Evolutionary conservation across 2,797 vertebrate genomes (phyloP).

Genomic region (Kryptopterus vitreolus): DNA sequence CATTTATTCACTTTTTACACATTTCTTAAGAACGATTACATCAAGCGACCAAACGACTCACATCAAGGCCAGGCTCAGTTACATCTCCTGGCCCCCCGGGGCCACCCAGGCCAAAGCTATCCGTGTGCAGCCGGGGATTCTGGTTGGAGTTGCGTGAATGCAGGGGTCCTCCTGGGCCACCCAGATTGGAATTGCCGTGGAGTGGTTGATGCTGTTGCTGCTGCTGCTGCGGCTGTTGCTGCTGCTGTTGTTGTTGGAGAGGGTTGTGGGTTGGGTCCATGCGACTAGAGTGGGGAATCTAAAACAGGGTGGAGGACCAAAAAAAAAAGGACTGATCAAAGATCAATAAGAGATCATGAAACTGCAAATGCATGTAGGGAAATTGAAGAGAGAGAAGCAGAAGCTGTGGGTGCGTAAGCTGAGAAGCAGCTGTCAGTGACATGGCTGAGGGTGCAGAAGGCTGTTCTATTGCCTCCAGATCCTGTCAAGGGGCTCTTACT

Average conservation of each 20-base stretch:
- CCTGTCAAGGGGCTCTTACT: slow-evolving; percentile 51
- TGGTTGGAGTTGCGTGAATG: slow-evolving; percentile 76
- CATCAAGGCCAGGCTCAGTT: slow-evolving; percentile 87
- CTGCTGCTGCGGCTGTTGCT: slow-evolving; percentile 54
- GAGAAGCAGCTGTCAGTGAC: slow-evolving; percentile 64
- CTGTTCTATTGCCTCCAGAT: slow-evolving; percentile 58
- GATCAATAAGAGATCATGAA: background rate
- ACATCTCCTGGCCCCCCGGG: slow-evolving; percentile 75
- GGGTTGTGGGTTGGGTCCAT: slow-evolving; percentile 80
- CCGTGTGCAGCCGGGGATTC: slow-evolving; percentile 71
- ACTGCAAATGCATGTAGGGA: background rate
- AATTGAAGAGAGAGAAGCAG: background rate
- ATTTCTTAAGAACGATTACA: background rate
- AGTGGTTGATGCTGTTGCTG: slow-evolving; percentile 65
- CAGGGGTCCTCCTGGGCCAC: slow-evolving; percentile 77
- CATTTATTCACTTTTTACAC: background rate
- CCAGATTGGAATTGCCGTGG: slow-evolving; percentile 70
- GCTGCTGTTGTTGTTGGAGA: slow-evolving; percentile 70
- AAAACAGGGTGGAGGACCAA: no score
- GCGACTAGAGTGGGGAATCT: slow-evolving; percentile 79
- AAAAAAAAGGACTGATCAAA: background rate
- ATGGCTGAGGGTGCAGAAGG: slow-evolving; percentile 26
- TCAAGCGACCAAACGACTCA: slow-evolving; percentile 65
- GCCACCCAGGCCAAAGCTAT: slow-evolving; percentile 70
- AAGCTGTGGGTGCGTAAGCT: background rate